Conservation (phyloP, 2,113 vertebrate species). For the Dicentrarchus labrax region DNA sequence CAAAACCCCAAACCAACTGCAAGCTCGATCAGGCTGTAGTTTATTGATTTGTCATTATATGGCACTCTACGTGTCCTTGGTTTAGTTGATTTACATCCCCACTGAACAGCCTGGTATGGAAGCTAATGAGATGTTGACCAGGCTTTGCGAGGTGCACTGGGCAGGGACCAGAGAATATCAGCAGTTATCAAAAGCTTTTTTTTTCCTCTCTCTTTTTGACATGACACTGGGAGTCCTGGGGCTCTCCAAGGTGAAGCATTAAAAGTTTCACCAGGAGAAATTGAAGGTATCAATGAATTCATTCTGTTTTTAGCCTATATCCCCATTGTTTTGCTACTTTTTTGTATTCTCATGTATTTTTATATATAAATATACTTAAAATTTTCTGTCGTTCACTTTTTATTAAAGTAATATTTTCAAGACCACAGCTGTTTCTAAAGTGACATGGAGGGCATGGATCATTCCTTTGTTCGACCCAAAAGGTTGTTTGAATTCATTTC, state of each 20-base stretch:
- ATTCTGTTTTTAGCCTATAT: constrained; percentile 83
- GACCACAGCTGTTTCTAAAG: constrained; percentile 83
- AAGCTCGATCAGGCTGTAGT: constrained; percentile 67
- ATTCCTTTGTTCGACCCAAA: constrained; percentile 71
- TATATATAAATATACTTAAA: constrained; percentile 88
- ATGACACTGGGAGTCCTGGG: constrained; percentile 68
- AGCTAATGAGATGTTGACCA: constrained; percentile 53
- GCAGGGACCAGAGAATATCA: constrained; percentile 81
- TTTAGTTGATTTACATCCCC: constrained; percentile 63
- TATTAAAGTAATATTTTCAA: constrained; percentile 87
- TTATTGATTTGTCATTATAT: constrained; percentile 72
- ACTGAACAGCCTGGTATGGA: constrained; percentile 53
- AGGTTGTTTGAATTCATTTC: constrained; percentile 61
- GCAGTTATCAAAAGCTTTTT: constrained; percentile 59
- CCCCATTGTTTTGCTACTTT: constrained; percentile 87
- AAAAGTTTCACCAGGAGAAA: constrained; percentile 70
- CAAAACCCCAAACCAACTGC: constrained; percentile 56
- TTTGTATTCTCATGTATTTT: constrained; percentile 88
- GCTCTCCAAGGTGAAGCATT: constrained; percentile 71
- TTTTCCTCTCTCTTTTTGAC: constrained; percentile 44
- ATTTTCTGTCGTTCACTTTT: constrained; percentile 86
- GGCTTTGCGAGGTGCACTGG: constrained; percentile 67
- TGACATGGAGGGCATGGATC: constrained; percentile 71
- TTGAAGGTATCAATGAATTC: constrained; percentile 83
- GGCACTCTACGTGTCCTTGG: constrained; percentile 63